Percentiles rank a stretch among this genome's conserved stretches.
phyloP scores from a whole-genome alignment of 2,113 vertebrate species.

The Drymodes brunneopygia region DNA sequence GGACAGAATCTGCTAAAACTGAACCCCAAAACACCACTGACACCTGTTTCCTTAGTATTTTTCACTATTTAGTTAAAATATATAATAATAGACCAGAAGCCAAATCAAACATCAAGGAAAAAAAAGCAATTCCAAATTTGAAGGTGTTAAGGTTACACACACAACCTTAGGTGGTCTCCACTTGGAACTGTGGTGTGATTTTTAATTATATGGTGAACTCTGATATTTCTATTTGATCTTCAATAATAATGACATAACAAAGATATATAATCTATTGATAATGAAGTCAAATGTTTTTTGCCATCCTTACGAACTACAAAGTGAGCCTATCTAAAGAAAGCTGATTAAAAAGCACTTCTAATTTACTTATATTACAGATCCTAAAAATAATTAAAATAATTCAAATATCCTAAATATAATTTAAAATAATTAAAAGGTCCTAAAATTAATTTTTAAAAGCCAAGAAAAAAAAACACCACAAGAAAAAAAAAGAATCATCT shows the following conservation, averaged over 20 bases:
- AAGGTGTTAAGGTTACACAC: not conserved
- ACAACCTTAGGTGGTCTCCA: not conserved
- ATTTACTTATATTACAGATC: not conserved
- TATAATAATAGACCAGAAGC: not conserved
- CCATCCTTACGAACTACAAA: not conserved
- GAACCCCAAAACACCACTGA: not conserved
- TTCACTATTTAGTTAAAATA: not conserved
- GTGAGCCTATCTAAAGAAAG: not conserved
- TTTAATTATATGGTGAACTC: not conserved
- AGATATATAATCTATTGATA: not conserved
- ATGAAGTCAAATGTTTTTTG: not conserved
- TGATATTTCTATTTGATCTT: not conserved
- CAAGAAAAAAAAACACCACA: accelerated
- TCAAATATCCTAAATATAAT: not conserved
- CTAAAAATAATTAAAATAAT: not conserved
- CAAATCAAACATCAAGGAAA: not conserved
- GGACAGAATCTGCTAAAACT: not conserved
- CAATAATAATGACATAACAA: not conserved
- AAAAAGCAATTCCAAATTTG: not conserved
- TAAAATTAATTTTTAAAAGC: not conserved
- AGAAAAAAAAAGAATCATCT: not conserved
- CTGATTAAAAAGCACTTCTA: not conserved
- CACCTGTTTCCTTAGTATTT: not conserved
- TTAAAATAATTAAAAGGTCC: not conserved
- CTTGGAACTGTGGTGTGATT: not conserved